These are phyloP conservation scores for Palythoa heliodiscus DNA, from an alignment of 92 coral and sea anemone genomes.

Conservation along the genomic window DNA sequence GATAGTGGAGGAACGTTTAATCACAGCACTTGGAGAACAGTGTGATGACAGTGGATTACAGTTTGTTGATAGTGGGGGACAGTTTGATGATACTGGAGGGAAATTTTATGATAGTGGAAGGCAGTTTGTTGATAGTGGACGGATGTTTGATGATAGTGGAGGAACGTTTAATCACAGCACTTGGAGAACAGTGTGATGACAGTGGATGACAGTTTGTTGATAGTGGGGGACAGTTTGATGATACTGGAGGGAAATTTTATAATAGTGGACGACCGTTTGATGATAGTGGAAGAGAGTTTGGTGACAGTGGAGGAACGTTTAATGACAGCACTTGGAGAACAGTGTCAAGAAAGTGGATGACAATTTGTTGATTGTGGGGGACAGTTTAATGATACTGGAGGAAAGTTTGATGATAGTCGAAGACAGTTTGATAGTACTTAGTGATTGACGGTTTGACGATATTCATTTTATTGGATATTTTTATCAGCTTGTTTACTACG, in stretches of 20 bases:
- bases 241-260: background rate
- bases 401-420: background rate
- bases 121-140: background rate
- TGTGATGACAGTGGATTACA: background rate
- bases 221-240: no score
- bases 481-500: background rate
- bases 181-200: background rate
- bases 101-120: background rate
- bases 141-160: background rate
- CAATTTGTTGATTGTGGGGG: background rate
- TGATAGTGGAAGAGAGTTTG: no score
- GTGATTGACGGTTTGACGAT: no score
- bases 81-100: background rate
- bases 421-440: no score
- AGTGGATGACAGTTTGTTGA: background rate
- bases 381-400: background rate
- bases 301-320: no score
- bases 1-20: no score
- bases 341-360: background rate
- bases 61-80: no score
- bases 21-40: background rate
- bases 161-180: no score
- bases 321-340: background rate
- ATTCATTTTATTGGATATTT: no score
- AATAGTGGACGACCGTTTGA: background rate